Conservation (phyloP, 2,888 invertebrate genomes). For the Campopleginae sp. region DNA sequence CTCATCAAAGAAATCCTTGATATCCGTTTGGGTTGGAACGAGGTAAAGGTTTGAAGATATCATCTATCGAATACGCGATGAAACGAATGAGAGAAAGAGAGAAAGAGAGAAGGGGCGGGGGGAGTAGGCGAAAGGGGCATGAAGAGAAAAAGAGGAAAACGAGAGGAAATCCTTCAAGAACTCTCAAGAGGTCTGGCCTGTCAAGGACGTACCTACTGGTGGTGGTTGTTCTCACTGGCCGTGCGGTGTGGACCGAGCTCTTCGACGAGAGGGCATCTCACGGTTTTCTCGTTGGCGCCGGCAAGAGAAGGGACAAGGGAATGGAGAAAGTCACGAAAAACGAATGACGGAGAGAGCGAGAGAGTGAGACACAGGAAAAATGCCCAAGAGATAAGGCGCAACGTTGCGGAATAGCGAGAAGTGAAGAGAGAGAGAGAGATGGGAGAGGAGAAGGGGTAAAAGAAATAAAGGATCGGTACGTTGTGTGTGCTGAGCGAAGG, state of each 20-base stretch:
- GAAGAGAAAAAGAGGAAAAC: slow-evolving; percentile 37
- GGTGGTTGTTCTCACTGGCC: slow-evolving; percentile 48
- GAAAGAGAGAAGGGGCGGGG: slow-evolving; percentile 28
- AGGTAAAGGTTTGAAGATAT: slow-evolving; percentile 17
- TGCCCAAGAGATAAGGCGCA: slow-evolving; percentile 8
- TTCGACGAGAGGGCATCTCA: slow-evolving; percentile 61
- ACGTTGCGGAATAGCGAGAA: background rate
- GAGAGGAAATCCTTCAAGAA: slow-evolving; percentile 64
- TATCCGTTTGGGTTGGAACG: background rate
- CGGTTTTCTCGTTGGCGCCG: slow-evolving; percentile 62
- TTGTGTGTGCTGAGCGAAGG: slow-evolving; percentile 67
- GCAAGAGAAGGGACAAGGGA: slow-evolving; percentile 59
- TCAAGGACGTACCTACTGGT: slow-evolving; percentile 64
- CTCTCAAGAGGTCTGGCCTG: slow-evolving; percentile 64
- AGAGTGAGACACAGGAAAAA: slow-evolving; percentile 34
- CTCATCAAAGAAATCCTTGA: background rate
- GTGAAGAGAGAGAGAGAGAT: slow-evolving; percentile 31
- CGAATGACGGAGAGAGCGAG: slow-evolving; percentile 37
- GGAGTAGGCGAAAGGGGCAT: slow-evolving; percentile 35
- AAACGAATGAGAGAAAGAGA: slow-evolving; percentile 26
- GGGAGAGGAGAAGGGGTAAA: slow-evolving; percentile 56
- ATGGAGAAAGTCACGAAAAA: slow-evolving; percentile 55
- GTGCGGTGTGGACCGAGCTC: slow-evolving; percentile 38
- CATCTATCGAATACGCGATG: slow-evolving; percentile 11
- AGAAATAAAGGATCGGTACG: slow-evolving; percentile 63